Evolutionary conservation across 2,888 invertebrate species (phyloP).

Genomic region (Microplitis manilae): DNA sequence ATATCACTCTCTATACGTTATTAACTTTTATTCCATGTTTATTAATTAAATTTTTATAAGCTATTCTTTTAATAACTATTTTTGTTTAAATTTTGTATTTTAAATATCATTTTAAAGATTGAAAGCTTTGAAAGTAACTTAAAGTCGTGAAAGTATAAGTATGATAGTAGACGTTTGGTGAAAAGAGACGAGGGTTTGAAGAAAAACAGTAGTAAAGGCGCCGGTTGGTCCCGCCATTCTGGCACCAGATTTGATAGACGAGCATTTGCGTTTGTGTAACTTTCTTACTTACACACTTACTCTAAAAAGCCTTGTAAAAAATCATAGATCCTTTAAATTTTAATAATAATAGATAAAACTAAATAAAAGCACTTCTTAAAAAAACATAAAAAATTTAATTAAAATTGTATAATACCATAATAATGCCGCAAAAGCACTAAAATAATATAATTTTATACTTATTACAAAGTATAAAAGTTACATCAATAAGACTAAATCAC

Average conservation of each 20-base stretch:
- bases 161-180: constrained; percentile 5
- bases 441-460: not conserved
- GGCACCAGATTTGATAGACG: constrained; percentile 46
- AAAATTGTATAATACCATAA: not conserved
- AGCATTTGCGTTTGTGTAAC: constrained; percentile 19
- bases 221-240: constrained; percentile 24
- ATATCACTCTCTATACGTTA: not conserved
- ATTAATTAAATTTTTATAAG: not conserved
- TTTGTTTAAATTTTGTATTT: not conserved
- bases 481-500: not conserved
- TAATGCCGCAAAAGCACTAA: not conserved
- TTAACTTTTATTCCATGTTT: not conserved
- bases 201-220: constrained; percentile 28
- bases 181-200: constrained; percentile 8
- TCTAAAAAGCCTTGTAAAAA: not conserved
- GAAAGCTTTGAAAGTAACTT: not conserved
- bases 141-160: not conserved
- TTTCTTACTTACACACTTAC: not conserved
- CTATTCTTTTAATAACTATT: not conserved
- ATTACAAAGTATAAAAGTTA: not conserved
- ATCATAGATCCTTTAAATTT: not conserved
- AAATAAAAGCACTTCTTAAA: too few species aligned
- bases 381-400: not conserved
- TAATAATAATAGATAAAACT: not conserved
- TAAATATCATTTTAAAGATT: not conserved